phyloP scores from a whole-genome alignment of 2,113 vertebrate species.

The Propithecus coquereli region DNA sequence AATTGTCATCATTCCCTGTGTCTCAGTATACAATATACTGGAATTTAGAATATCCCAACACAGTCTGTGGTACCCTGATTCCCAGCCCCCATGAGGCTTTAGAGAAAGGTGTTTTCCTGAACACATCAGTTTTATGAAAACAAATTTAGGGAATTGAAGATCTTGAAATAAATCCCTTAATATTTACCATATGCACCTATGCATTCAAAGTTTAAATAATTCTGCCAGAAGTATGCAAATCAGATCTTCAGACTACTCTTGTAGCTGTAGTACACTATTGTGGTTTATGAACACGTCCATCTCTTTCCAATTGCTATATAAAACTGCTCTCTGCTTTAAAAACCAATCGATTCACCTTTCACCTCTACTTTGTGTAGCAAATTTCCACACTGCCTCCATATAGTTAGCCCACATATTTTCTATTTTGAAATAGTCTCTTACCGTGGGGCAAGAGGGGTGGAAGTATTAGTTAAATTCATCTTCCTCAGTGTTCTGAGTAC shows the following conservation, averaged over 20 bases:
- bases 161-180: not conserved
- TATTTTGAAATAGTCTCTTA: not conserved
- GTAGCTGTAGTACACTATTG: not conserved
- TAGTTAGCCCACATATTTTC: not conserved
- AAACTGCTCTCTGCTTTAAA: not conserved
- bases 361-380: not conserved
- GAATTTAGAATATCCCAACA: not conserved
- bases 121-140: conserved; percentile 22
- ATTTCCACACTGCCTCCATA: not conserved
- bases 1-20: not conserved
- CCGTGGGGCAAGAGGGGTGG: not conserved
- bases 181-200: not conserved
- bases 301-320: not conserved
- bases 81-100: not conserved
- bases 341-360: not conserved
- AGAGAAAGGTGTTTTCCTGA: not conserved
- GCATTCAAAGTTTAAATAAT: not conserved
- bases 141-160: not conserved
- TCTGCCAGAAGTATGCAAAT: not conserved
- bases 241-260: not conserved
- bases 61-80: not conserved
- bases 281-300: not conserved
- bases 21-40: not conserved
- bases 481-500: not conserved
- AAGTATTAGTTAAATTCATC: not conserved